Evolutionary conservation across 2,797 vertebrate genomes (phyloP).

Genomic region (Pangasius sanitwongsei): DNA sequence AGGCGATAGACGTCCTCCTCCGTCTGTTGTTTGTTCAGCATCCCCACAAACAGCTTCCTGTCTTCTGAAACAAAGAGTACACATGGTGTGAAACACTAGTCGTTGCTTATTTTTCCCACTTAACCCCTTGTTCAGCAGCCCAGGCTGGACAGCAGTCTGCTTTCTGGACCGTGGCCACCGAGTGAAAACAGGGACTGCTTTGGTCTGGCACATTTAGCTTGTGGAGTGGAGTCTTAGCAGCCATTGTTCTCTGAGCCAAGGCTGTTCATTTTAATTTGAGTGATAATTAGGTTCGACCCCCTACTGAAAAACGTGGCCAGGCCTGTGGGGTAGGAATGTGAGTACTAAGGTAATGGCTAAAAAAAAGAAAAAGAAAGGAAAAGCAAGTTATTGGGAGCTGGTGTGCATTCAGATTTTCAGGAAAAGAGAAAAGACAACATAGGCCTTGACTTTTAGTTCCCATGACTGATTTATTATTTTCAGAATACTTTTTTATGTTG

Average conservation of each 20-base stretch:
- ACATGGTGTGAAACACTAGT: slow-evolving; percentile 24
- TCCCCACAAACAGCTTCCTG: slow-evolving; percentile 99
- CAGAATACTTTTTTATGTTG: slow-evolving; percentile 37
- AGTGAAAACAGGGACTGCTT: slow-evolving; percentile 39
- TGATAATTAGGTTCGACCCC: slow-evolving; percentile 67
- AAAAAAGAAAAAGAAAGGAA: not conserved
- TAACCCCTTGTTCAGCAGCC: slow-evolving; percentile 26
- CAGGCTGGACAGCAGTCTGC: slow-evolving; percentile 35
- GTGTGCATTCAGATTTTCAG: slow-evolving; percentile 64
- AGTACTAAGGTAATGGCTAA: slow-evolving; percentile 23
- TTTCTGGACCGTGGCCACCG: slow-evolving; percentile 44
- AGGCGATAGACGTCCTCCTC: slow-evolving; percentile 97
- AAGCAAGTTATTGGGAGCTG: slow-evolving; percentile 64
- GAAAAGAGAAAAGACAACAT: slow-evolving; percentile 62
- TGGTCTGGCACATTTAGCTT: slow-evolving; percentile 61
- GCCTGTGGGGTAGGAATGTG: slow-evolving; percentile 66
- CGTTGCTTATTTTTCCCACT: slow-evolving; percentile 20
- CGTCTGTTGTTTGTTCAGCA: slow-evolving; percentile 99
- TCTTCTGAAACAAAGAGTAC: slow-evolving; percentile 88
- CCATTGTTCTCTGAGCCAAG: slow-evolving; percentile 61
- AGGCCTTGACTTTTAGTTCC: slow-evolving; percentile 62
- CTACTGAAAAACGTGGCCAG: slow-evolving; percentile 52
- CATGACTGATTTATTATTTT: slow-evolving; percentile 72
- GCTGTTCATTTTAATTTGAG: slow-evolving; percentile 71
- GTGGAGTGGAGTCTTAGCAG: slow-evolving; percentile 57